Percentiles rank a stretch among this genome's conserved stretches.
These are phyloP conservation scores for Pseudoatta argentina DNA, from an alignment of 1,140 invertebrate genomes.

Conservation along the genomic window DNA sequence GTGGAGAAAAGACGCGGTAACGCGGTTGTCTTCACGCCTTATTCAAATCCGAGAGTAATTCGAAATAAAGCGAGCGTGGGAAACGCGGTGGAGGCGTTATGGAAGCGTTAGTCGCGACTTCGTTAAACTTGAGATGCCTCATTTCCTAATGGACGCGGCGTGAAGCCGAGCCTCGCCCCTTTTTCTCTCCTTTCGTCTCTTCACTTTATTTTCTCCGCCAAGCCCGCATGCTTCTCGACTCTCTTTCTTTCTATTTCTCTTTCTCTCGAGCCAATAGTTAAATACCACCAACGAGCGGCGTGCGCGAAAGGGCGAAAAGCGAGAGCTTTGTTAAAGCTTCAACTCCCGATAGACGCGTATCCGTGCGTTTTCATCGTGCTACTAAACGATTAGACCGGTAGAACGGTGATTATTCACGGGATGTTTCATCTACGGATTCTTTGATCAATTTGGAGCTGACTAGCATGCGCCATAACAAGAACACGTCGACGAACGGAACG, in stretches of 20 bases:
- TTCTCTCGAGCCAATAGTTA: conserved; percentile 1
- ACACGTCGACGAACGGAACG: not conserved
- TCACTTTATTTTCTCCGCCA: conserved; percentile 5
- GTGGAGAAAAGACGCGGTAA: not conserved
- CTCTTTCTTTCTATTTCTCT: not conserved
- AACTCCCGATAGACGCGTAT: not conserved
- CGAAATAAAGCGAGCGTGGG: conserved; percentile 27
- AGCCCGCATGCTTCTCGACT: not conserved
- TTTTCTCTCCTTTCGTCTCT: not conserved
- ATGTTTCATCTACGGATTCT: conserved; percentile 35
- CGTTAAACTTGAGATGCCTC: conserved; percentile 55
- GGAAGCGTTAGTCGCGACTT: conserved; percentile 51
- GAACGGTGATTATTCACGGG: conserved; percentile 15
- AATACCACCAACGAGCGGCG: conserved; percentile 2
- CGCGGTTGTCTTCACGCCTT: conserved; percentile 32
- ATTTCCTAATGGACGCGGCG: conserved; percentile 63
- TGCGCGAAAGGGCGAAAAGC: not conserved
- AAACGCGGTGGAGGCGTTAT: conserved; percentile 22
- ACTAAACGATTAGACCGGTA: conserved; percentile 6
- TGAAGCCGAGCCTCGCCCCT: not conserved
- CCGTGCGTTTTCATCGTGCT: not conserved
- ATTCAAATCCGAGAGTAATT: conserved; percentile 51
- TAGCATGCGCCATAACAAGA: not conserved
- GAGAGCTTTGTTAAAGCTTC: conserved; percentile 11
- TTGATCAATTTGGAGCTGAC: conserved; percentile 3